These are phyloP conservation scores for Anabacerthia variegaticeps DNA, from an alignment of 2,797 vertebrate genomes.

Conservation along the genomic window DNA sequence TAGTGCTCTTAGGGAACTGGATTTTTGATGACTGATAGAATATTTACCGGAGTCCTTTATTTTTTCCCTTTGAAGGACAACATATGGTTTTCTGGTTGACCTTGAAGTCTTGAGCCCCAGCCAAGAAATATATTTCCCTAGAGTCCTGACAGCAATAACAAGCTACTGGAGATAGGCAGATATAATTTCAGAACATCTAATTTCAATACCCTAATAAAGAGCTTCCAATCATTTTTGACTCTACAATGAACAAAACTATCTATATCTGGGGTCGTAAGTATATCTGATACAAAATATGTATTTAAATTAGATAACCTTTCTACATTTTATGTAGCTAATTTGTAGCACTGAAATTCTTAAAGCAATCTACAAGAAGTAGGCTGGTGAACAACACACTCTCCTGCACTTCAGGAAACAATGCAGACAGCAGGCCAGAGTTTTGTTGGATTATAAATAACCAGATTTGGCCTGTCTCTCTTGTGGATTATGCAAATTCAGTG, in stretches of 20 bases:
- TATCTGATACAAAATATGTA: neutral
- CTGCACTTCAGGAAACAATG: neutral
- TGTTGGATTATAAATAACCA: slow-evolving; percentile 13
- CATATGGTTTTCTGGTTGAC: neutral
- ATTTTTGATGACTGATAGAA: neutral
- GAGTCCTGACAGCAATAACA: neutral
- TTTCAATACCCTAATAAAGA: neutral
- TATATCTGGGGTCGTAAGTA: neutral
- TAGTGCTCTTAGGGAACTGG: neutral
- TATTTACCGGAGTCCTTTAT: neutral
- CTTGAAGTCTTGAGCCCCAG: neutral
- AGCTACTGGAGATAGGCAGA: neutral
- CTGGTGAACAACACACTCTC: neutral
- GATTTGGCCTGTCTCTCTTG: neutral
- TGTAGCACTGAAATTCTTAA: neutral
- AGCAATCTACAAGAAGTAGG: neutral
- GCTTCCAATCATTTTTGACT: neutral
- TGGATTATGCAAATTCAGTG: neutral
- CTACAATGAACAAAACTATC: neutral
- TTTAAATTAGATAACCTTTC: neutral
- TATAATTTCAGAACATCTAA: neutral
- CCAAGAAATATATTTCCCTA: neutral
- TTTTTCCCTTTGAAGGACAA: neutral
- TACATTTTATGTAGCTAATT: neutral
- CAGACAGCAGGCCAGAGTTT: neutral